Conservation (phyloP, 2,797 vertebrate species). For the Argyrosomus regius region DNA sequence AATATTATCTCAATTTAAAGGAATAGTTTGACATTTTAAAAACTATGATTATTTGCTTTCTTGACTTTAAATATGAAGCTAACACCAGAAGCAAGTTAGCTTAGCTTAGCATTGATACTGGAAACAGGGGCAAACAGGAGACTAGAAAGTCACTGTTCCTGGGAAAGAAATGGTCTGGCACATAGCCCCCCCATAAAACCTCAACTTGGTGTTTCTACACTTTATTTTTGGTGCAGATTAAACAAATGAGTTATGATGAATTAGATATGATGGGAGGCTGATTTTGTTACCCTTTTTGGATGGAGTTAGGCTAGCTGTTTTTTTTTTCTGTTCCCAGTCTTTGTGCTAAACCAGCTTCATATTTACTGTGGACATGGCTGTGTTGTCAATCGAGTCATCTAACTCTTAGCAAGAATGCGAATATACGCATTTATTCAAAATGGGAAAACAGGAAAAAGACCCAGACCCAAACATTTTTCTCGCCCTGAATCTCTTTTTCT, state of each 20-base stretch:
- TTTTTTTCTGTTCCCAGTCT: background rate
- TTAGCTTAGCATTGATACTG: slow-evolving; percentile 5
- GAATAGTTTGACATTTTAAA: background rate
- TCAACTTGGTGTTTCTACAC: background rate
- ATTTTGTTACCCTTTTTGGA: background rate
- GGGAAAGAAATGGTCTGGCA: background rate
- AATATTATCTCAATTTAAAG: background rate
- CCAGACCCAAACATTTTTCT: background rate
- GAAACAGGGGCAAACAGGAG: background rate
- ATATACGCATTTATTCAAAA: background rate
- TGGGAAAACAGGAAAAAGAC: background rate
- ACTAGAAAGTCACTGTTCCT: background rate
- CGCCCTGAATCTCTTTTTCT: background rate
- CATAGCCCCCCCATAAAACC: background rate
- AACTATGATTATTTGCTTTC: background rate
- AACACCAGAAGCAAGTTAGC: background rate
- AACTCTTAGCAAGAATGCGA: background rate
- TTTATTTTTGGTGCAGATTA: background rate
- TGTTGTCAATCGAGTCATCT: background rate
- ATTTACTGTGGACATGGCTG: background rate
- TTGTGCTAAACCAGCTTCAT: slow-evolving; percentile 16
- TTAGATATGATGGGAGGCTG: background rate
- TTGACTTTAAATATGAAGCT: background rate
- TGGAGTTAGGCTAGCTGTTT: background rate
- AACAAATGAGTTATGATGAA: background rate